Evolutionary conservation across 2,888 invertebrate genomes (phyloP), one percentile per base, ranked within the genome.

Genomic region (Tetheella fluctuosa): DNA sequence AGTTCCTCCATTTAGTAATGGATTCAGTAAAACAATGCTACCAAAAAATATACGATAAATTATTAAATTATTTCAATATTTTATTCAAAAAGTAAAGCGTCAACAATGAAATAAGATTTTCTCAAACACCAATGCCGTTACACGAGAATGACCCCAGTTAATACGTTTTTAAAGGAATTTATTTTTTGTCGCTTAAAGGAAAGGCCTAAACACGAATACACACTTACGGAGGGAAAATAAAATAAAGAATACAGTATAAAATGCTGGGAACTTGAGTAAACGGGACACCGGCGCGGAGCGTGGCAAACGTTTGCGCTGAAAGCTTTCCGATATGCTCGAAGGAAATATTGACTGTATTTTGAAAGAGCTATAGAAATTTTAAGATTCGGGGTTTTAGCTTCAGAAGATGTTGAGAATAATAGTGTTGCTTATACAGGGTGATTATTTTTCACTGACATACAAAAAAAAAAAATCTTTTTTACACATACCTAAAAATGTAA

Each of bases 181-280:
- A 57, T 59, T 34, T 55, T 58, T 48, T 48, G 23, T 37, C 42
- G 59, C 39, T 61, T 58, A 58, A 58, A 48, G 54, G 61, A 54
- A 53, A 61, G 56, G 52, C 53, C 37, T 15, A 23, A 57, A 65
- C 65, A 65, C 42, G 65, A 39, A 65, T 61, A 63, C 59, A 65
- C 63, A 65, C 65, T 65, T 63, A 65, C 52, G 15, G 39, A 48
- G 48, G 48, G 7, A 20, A 20, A 48, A 48, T 48, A 48, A 48
- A 48, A 48, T 48, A 48, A 20, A 48, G n/a, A 42, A 42, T 6
- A 48, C 48, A 48, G 20, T 48, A 48, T 48, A 48, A 48, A 48
- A 48, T 48, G 48, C 20, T 48, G 48, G 48, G 10, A 48, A 20
- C 48, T 48, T 48, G 17, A 20, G 48, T 8, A 48, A 20, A 20